A percentile compares a stretch with the other conserved stretches of the same genome.
These are phyloP conservation scores for Macrostomum cliftonense DNA, from an alignment of 2,888 invertebrate species.

Conservation along the genomic window DNA sequence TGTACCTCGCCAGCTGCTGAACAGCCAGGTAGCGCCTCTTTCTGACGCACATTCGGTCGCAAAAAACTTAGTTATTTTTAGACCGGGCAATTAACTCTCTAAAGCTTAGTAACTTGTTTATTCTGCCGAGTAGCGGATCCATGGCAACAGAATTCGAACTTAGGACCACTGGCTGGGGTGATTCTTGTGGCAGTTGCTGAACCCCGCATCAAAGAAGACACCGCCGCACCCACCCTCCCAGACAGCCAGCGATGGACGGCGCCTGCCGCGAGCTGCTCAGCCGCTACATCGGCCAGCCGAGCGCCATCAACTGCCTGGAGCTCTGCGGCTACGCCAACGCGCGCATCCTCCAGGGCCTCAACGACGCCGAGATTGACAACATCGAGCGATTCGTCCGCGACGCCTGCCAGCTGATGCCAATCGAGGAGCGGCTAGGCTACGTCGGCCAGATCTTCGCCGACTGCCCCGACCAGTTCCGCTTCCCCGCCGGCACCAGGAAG, in stretches of 20 bases:
- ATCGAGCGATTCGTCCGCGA: slow-evolving; percentile 3
- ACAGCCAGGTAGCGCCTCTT: too few species aligned
- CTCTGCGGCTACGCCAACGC: slow-evolving; percentile 8
- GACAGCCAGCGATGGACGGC: slow-evolving; percentile 1
- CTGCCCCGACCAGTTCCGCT: slow-evolving; percentile 2
- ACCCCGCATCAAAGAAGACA: too few species aligned
- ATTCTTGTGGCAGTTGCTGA: too few species aligned
- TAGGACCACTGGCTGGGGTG: too few species aligned
- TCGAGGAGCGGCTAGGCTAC: slow-evolving; percentile 1
- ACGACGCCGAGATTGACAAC: not conserved
- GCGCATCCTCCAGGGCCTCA: slow-evolving; percentile 1
- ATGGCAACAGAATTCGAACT: too few species aligned
- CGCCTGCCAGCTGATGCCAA: slow-evolving; percentile 6
- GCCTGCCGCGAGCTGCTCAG: slow-evolving; percentile 1
- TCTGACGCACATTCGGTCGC: too few species aligned
- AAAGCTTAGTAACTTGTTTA: too few species aligned
- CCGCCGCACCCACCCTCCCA: too few species aligned
- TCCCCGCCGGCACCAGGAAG: slow-evolving; percentile 1
- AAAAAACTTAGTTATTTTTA: too few species aligned
- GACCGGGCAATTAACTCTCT: too few species aligned
- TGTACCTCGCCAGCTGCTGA: too few species aligned
- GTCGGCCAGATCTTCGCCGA: slow-evolving; percentile 2
- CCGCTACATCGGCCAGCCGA: slow-evolving; percentile 1
- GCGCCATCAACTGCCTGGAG: slow-evolving; percentile 7
- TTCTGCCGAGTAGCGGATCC: too few species aligned